phyloP scores from a whole-genome alignment of 2,888 invertebrate species.

The Physocephala rufipes region DNA sequence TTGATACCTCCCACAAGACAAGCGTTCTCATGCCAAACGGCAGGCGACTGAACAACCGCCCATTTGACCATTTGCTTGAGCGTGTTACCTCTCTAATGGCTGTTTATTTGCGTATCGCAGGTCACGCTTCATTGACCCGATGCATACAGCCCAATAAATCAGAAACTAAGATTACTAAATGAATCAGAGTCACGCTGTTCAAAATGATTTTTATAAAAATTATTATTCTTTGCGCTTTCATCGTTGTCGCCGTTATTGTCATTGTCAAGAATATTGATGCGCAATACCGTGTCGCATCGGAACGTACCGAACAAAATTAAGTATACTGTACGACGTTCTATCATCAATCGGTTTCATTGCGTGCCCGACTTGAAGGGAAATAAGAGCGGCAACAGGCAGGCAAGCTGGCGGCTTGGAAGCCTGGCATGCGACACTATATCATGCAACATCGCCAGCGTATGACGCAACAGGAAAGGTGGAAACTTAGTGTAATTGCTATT shows the following conservation, averaged over 20 bases:
- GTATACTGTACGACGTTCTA: not conserved
- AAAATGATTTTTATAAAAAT: constrained; percentile 1
- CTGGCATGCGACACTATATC: no score
- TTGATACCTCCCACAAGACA: no score
- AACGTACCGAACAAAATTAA: no score
- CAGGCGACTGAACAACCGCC: not conserved
- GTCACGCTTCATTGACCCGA: no score
- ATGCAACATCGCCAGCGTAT: no score
- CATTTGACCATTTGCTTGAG: no score
- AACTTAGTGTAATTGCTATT: no score
- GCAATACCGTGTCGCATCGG: no score
- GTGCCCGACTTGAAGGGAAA: no score
- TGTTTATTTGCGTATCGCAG: not conserved
- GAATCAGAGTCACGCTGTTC: constrained; percentile 6
- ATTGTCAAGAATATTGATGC: no score
- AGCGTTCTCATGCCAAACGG: not conserved
- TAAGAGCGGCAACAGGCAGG: not conserved
- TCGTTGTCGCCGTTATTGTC: constrained; percentile 19
- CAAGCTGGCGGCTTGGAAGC: no score
- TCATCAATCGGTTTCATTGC: not conserved
- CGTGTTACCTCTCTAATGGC: not conserved
- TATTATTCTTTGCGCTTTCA: constrained; percentile 25
- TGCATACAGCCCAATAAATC: not conserved
- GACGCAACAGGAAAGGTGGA: not conserved
- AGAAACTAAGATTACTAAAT: not conserved